A percentile compares a stretch with the other conserved stretches of the same genome.
Conservation (phyloP, 2,888 invertebrate genomes). For the Eucera pruinosa region DNA sequence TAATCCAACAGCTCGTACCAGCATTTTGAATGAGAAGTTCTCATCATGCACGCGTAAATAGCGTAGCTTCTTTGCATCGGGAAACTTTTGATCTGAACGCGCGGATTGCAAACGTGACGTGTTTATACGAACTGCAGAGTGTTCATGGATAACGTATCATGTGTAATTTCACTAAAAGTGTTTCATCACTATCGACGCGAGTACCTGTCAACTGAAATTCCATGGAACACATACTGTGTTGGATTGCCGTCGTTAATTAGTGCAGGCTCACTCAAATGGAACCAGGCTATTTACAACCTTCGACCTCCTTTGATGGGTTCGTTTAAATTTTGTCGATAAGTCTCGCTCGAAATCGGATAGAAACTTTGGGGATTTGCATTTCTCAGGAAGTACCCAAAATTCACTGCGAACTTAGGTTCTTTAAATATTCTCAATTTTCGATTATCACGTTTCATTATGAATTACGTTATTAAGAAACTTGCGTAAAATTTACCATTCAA, state of each 20-base stretch:
- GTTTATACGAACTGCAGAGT: constrained; percentile 1
- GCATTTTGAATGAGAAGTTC: neutral
- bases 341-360: no score
- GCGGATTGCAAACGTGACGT: constrained; percentile 1
- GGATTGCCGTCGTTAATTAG: neutral
- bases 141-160: neutral
- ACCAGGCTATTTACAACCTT: no score
- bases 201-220: constrained; percentile 16
- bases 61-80: constrained; percentile 9
- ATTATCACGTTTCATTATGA: neutral
- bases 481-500: no score
- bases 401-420: no score
- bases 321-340: no score
- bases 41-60: neutral
- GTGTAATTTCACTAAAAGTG: constrained; percentile 24
- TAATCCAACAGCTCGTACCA: no score
- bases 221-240: neutral
- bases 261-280: no score
- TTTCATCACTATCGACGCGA: constrained; percentile 22
- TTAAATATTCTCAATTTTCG: no score
- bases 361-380: no score
- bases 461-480: no score
- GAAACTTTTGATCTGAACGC: constrained; percentile 29
- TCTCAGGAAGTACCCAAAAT: no score
- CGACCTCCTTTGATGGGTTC: neutral